Evolutionary conservation across 2,797 vertebrate genomes (phyloP).

Genomic region (Adelosebastes latens): DNA sequence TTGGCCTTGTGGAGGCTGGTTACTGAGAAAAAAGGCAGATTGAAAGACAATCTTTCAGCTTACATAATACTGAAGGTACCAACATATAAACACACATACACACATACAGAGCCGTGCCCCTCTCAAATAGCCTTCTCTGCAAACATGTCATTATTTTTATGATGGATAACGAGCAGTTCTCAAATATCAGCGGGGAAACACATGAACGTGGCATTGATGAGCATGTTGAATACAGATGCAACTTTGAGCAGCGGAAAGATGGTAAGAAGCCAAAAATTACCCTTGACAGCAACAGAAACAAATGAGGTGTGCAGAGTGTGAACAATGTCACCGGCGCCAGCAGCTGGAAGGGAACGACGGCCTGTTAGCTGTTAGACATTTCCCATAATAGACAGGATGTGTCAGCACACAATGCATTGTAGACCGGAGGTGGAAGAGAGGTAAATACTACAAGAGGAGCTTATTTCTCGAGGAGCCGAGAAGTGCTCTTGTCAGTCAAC

Average conservation of each 20-base stretch:
- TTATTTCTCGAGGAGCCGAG: constrained; percentile 39
- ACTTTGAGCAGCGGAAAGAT: constrained; percentile 21
- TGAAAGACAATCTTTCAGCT: background rate
- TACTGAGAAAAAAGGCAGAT: constrained; percentile 12
- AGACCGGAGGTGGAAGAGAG: constrained; percentile 44
- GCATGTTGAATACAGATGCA: constrained; percentile 42
- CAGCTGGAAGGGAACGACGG: constrained; percentile 16
- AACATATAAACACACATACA: background rate
- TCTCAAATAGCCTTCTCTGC: constrained; percentile 25
- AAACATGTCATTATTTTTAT: constrained; percentile 43
- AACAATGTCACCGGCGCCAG: constrained; percentile 26
- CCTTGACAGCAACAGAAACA: constrained; percentile 32
- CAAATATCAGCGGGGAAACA: constrained; percentile 40
- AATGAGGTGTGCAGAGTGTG: constrained; percentile 34
- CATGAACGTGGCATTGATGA: constrained; percentile 32
- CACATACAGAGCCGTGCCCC: background rate
- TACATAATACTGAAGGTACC: background rate
- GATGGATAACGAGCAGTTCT: constrained; percentile 38
- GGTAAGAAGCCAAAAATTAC: constrained; percentile 24
- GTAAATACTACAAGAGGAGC: constrained; percentile 46
- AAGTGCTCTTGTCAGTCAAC: constrained; percentile 47
- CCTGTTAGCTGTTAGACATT: constrained; percentile 25
- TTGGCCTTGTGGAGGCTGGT: background rate
- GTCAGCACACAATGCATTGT: constrained; percentile 39
- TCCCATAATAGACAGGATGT: constrained; percentile 43